phyloP scores from a whole-genome alignment of 2,888 invertebrate species.

The Eurytoma adleriae region DNA sequence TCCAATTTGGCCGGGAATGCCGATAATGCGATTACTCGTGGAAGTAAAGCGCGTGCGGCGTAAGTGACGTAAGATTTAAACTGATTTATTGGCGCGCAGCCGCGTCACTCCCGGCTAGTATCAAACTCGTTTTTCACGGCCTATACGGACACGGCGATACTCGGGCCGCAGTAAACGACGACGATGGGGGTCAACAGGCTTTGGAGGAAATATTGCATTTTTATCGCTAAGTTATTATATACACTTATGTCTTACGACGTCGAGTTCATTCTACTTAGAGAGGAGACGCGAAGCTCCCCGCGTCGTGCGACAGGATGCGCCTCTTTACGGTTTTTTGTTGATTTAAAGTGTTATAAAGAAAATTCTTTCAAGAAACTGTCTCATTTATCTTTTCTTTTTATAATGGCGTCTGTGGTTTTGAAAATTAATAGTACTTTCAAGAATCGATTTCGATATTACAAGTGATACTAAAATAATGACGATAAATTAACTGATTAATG shows the following conservation, averaged over 20 bases:
- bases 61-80: slow-evolving; percentile 54
- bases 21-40: slow-evolving; percentile 54
- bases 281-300: too few relatives aligned
- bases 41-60: slow-evolving; percentile 38
- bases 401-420: too few relatives aligned
- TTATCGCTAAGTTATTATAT: neutral
- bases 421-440: too few relatives aligned
- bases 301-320: neutral
- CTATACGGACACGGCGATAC: neutral
- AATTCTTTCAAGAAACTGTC: too few relatives aligned
- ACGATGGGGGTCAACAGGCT: too few relatives aligned
- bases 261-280: neutral
- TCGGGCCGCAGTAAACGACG: too few relatives aligned
- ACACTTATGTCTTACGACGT: neutral
- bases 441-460: too few relatives aligned
- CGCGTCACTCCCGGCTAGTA: slow-evolving; percentile 23
- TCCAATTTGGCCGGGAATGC: slow-evolving; percentile 33
- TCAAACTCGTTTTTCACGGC: slow-evolving; percentile 40
- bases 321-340: too few relatives aligned
- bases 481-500: too few relatives aligned
- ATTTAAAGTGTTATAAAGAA: too few relatives aligned
- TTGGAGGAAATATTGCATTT: neutral
- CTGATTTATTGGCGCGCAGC: slow-evolving; percentile 48
- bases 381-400: too few relatives aligned
- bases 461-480: too few relatives aligned